Conservation (phyloP, 2,797 vertebrate genomes). For the Margarornis squamiger region DNA sequence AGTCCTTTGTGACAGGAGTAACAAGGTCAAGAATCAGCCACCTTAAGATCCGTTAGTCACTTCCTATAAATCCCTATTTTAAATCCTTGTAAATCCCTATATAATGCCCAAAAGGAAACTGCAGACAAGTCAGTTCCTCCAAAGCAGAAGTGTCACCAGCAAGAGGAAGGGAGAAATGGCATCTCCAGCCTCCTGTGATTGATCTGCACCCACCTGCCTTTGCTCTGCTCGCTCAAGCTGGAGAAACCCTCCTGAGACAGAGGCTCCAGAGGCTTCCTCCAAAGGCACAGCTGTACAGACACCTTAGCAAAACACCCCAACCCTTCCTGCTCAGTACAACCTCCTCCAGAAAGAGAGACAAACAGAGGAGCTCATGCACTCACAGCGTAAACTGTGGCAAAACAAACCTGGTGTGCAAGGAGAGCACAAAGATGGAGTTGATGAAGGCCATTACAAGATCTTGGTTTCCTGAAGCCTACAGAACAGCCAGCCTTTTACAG, state of each 20-base stretch:
- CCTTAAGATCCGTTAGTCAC: neutral
- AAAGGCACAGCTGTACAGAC: too few relatives aligned
- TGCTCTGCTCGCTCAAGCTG: neutral
- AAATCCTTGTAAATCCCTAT: neutral
- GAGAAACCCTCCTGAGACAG: too few relatives aligned
- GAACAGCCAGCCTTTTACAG: neutral
- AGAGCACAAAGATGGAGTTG: neutral
- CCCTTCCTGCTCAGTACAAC: too few relatives aligned
- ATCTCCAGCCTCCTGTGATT: neutral
- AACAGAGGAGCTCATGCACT: too few relatives aligned
- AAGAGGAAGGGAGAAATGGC: neutral
- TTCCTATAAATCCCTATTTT: neutral
- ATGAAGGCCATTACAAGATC: neutral
- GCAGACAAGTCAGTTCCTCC: neutral
- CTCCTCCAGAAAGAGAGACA: too few relatives aligned
- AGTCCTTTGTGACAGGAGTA: neutral
- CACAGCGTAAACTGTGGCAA: too few relatives aligned
- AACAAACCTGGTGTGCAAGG: neutral
- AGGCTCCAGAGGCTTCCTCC: too few relatives aligned
- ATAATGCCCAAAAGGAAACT: neutral
- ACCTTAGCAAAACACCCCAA: too few relatives aligned
- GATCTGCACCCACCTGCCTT: neutral
- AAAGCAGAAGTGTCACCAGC: neutral
- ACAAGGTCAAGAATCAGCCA: neutral
- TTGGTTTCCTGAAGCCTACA: neutral